A percentile compares a stretch with the other conserved stretches of the same genome.
Evolutionary conservation across 1,140 invertebrate species (phyloP).

Genomic region (Acyrthosiphon pisum): DNA sequence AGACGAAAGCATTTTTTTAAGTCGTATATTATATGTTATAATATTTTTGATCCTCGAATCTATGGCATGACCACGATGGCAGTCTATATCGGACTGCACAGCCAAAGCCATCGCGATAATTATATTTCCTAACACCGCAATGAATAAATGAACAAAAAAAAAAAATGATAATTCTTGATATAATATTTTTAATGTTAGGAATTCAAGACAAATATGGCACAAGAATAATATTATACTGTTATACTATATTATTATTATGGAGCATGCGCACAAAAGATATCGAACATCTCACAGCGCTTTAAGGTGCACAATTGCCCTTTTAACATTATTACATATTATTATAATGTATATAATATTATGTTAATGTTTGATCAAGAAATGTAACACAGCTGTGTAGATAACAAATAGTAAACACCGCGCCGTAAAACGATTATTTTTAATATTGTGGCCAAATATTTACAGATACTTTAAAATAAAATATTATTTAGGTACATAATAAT

Average conservation of each 20-base stretch:
- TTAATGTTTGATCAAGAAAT: not conserved
- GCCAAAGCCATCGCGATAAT: not conserved
- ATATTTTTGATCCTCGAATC: not conserved
- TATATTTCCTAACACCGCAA: not conserved
- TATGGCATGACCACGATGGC: not conserved
- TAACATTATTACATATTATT: not conserved
- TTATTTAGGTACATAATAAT: not conserved
- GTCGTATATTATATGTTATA: not conserved
- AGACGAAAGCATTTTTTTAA: not conserved
- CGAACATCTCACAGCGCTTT: not conserved
- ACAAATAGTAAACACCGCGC: not conserved
- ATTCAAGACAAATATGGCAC: not conserved
- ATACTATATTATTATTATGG: not conserved
- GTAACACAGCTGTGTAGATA: not conserved
- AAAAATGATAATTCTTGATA: not conserved
- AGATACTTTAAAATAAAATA: not conserved
- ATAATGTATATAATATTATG: not conserved
- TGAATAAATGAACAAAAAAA: not conserved
- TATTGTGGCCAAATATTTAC: not conserved
- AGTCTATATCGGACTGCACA: not conserved
- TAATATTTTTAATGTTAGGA: not conserved
- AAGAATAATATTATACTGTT: not conserved
- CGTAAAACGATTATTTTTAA: not conserved
- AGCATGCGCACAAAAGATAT: not conserved
- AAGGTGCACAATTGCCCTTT: not conserved